Conservation (phyloP, 1,140 invertebrate species). For the Zaprionus nigranus region DNA sequence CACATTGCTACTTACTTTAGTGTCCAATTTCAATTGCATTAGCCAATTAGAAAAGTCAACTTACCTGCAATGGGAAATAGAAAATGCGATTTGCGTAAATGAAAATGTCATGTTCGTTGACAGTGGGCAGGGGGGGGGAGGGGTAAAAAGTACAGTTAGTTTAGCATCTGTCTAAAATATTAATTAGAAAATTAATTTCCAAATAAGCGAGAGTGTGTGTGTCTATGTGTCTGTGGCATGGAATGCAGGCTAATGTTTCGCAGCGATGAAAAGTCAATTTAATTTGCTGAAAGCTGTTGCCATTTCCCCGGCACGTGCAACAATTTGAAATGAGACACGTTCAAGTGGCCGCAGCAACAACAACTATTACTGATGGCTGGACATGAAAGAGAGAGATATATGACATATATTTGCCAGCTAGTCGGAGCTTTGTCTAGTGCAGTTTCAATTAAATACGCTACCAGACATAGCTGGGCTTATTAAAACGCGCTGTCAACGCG, state of each 20-base stretch:
- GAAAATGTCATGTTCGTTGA: neutral
- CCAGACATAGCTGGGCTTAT: constrained; percentile 25
- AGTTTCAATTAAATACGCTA: constrained; percentile 8
- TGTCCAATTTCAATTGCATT: constrained; percentile 14
- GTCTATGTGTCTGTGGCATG: neutral
- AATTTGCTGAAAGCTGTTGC: constrained; percentile 73
- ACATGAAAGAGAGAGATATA: constrained; percentile 36
- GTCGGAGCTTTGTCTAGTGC: neutral
- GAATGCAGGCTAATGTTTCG: neutral
- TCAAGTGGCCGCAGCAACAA: constrained; percentile 26
- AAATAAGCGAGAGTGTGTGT: neutral
- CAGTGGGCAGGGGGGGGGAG: neutral
- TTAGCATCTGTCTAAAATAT: constrained; percentile 23
- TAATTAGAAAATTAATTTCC: constrained; percentile 35
- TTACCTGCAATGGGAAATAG: constrained; percentile 29
- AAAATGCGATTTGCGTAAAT: constrained; percentile 10
- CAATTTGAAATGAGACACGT: constrained; percentile 72
- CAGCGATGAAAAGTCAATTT: constrained; percentile 64
- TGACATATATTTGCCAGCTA: neutral
- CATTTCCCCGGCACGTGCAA: constrained; percentile 66
- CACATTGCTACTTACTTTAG: constrained; percentile 22
- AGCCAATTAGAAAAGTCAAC: constrained; percentile 17
- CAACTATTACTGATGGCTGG: constrained; percentile 60
- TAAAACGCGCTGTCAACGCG: constrained; percentile 44
- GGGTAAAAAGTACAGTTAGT: constrained; percentile 1